Base-by-base conservation (phyloP, 2,888 invertebrate species). In the Rapana venosa region DNA sequence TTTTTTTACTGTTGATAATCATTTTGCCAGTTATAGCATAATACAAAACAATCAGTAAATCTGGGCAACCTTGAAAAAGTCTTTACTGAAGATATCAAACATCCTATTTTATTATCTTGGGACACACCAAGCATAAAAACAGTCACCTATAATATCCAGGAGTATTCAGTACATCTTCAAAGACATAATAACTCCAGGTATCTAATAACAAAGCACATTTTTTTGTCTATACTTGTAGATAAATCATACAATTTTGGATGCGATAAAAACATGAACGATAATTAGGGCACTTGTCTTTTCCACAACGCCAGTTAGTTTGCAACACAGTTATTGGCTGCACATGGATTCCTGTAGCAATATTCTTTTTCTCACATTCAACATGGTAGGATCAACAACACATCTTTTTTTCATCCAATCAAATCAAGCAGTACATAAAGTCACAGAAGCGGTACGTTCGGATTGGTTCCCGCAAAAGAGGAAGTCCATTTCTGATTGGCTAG, bases 281-380 rank as follows among this genome's bases (percentile, higher is more conserved):
- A 74, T 32, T 47, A 83, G 81, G 81, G 81, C 81, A 83, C 81
- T 83, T 83, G 81, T 83, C 36, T 47, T 47, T 36, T 22, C 36
- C 81, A 83, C 81, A 83, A 83, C 81, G 22, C 81, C 20, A 83
- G 81, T 47, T 11, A 26, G 17, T 13, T 15, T 32, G 1, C 32
- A 61, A 61, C 15, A 61, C 15, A 61, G 22, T 20, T 20, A 61
- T 8, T 32, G 32, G 15, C 17, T 35, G 30, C 20, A 79, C 32
- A 0, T 32, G 32, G 13, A 32, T 15, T 11, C 30, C 11, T 61
- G 20, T 32, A 32, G 32, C 32, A 32, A 11, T 79, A 32, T 15
- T 13, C 1, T 32, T 15, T 32, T 32, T 79, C 15, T 26, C 26
- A 74, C n/a, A n/a, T 26, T 79, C 26, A 79, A 79, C 77, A 35